These are phyloP conservation scores for Campylomormyrus tamandua DNA, from an alignment of 2,113 vertebrate genomes.

Conservation along the genomic window DNA sequence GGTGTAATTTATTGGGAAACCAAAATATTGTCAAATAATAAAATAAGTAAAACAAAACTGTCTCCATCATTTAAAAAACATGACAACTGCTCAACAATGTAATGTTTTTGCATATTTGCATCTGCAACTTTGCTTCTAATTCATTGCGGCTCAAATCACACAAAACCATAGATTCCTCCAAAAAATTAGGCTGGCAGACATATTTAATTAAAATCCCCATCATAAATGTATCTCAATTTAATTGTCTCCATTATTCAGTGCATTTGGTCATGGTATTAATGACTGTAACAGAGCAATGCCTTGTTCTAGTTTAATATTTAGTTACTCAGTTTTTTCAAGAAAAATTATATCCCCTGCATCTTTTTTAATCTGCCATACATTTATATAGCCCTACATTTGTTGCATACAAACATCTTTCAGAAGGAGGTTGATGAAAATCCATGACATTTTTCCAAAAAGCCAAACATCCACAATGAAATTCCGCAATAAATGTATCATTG, in stretches of 20 bases:
- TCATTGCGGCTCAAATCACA: not conserved
- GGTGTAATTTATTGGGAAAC: too few species aligned
- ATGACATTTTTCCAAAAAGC: not conserved
- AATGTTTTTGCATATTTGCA: not conserved
- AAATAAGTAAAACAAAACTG: not conserved
- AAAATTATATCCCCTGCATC: not conserved
- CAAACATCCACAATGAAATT: not conserved
- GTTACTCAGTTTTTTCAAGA: not conserved
- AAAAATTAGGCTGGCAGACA: not conserved
- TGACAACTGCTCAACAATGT: not conserved
- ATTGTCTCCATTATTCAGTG: not conserved
- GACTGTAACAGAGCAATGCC: not conserved
- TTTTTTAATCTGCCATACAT: not conserved
- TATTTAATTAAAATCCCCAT: not conserved
- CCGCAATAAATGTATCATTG: not conserved
- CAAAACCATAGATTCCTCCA: not conserved
- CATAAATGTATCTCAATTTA: not conserved
- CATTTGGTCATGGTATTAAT: not conserved
- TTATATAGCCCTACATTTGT: not conserved
- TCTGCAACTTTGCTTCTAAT: not conserved
- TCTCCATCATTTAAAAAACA: not conserved
- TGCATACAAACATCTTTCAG: not conserved
- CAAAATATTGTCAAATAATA: too few species aligned
- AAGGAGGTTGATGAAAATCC: not conserved
- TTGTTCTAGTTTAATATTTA: not conserved